These are phyloP conservation scores for Vanessa atalanta DNA, from an alignment of 1,140 invertebrate genomes.

Conservation along the genomic window DNA sequence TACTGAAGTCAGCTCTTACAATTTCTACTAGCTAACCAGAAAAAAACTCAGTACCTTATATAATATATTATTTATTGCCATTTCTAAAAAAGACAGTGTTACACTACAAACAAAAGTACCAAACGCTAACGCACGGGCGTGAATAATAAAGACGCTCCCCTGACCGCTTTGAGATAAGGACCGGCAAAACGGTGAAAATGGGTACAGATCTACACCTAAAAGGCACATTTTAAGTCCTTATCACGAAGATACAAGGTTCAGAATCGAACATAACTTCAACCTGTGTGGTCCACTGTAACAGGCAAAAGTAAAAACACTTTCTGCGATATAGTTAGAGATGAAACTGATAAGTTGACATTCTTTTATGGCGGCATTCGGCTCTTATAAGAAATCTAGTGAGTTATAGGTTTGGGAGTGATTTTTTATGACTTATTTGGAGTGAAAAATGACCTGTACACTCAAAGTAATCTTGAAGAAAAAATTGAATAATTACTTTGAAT, in stretches of 20 bases:
- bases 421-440: conserved; percentile 24
- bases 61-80: conserved; percentile 17
- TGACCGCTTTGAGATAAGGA: conserved; percentile 62
- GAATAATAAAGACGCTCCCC: conserved; percentile 64
- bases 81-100: conserved; percentile 19
- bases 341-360: conserved; percentile 41
- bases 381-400: conserved; percentile 35
- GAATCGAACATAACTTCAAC: conserved; percentile 9
- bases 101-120: conserved; percentile 39
- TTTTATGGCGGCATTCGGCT: conserved; percentile 34
- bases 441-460: background rate
- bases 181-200: conserved; percentile 61
- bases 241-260: background rate
- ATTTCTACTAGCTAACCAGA: too few species aligned
- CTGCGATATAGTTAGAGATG: conserved; percentile 43
- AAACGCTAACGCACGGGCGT: conserved; percentile 40
- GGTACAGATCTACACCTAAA: conserved; percentile 27
- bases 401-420: conserved; percentile 14
- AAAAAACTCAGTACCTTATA: background rate
- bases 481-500: too few species aligned
- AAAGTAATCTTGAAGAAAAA: too few species aligned
- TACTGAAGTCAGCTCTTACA: too few species aligned
- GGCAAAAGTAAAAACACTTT: conserved; percentile 72
- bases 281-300: conserved; percentile 21
- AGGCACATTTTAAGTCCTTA: conserved; percentile 16